These are phyloP conservation scores for Rissa tridactyla DNA, from an alignment of 2,113 vertebrate species.

Conservation along the genomic window DNA sequence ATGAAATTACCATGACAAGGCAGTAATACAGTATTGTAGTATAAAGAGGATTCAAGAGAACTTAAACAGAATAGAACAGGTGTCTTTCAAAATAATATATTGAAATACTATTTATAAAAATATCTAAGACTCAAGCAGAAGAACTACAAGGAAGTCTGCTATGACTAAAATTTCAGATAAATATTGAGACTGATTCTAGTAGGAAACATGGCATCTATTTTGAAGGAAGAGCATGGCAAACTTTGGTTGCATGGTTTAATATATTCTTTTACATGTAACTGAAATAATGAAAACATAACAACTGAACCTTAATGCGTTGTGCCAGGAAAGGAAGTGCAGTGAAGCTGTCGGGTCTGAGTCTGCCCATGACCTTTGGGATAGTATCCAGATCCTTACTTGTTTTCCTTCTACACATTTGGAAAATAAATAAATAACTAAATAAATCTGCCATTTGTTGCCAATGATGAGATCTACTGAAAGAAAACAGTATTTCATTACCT, in stretches of 20 bases:
- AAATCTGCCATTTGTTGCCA: not conserved
- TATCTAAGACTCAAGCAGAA: not conserved
- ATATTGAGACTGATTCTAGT: not conserved
- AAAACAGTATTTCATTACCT: not conserved
- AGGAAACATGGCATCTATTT: not conserved
- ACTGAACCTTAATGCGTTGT: not conserved
- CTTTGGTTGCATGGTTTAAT: not conserved
- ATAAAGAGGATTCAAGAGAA: not conserved
- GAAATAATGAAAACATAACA: not conserved
- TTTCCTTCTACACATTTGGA: not conserved
- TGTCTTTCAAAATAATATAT: not conserved
- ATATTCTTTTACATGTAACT: not conserved
- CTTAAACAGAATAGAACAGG: not conserved
- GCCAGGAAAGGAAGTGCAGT: not conserved
- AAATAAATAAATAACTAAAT: not conserved
- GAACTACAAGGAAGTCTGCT: not conserved
- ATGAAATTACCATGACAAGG: not conserved
- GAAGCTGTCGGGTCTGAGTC: not conserved
- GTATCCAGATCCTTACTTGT: not conserved
- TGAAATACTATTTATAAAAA: not conserved
- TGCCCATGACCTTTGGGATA: not conserved
- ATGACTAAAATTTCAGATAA: not conserved
- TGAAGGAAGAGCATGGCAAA: not conserved
- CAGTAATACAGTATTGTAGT: not conserved
- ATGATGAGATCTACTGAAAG: not conserved